Base-by-base conservation (phyloP, 2,113 vertebrate genomes). In the Macquaria ambigua region DNA sequence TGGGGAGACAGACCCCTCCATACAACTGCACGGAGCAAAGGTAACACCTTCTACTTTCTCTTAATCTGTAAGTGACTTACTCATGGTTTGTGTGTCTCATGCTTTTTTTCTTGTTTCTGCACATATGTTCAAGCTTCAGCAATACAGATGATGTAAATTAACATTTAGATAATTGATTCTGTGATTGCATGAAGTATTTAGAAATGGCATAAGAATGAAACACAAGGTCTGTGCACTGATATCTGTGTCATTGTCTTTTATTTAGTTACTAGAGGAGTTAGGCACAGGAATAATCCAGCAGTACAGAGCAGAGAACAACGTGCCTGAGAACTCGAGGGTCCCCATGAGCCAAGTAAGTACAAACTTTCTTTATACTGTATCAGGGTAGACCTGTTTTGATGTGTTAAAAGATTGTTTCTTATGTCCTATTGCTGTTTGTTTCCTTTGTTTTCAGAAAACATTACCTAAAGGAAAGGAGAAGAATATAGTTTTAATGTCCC, bases 21-120 rank as follows among this genome's bases (percentile, higher is more conserved):
- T 99, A 74, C 98, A 99, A 77, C 96, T 99, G 46, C 98, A 99
- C 1, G 98, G 98, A 79, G 93, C 97, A 78, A 99, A 99, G 96
- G 98, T 99, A 95, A 93, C 80, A 28, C 69, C 21, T 34, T 8
- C 21, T 31, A 31, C 3, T 61, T 5, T 59, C 9, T 58, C 52
- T 50, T 2, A 15, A 3, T 37, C 12, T 37, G 34, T n/a, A 64
- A 41, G 63, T 66, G 23, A 48, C 46, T 34, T 20, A 8, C 50
- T 52, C 50, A 52, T 52, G 50, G 6, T 52, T 52, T 52, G n/a
- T 82, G 8, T 46, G 16, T 31, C 9, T 8, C 37, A 23, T n/a
- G 6, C 3, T 28, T n/a, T 14, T 14, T 23, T 3, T 34, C 15
- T 37, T 11, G 48, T 58, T 23, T 39, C 18, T 39, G 14, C 4